Base-by-base conservation (phyloP, 2,113 vertebrate genomes). In the Colossoma macropomum region DNA sequence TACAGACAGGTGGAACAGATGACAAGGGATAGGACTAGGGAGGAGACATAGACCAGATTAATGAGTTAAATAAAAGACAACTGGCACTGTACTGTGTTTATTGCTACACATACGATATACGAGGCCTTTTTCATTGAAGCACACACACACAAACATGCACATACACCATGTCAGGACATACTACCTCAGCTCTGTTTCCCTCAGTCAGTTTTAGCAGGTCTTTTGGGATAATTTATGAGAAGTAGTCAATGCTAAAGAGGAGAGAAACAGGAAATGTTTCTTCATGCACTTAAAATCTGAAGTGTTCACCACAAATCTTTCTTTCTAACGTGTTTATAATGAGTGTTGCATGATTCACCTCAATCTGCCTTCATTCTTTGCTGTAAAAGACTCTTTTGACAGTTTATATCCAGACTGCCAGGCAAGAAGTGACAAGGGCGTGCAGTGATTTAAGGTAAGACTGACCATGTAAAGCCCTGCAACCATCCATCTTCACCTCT, bases 401-500 rank as follows among this genome's bases (percentile, higher is more conserved):
- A 74, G 25, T 80, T 75, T 23, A 62, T 32, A 27, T 52, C 63
- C 25, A 69, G 7, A 34, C 21, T 25, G 8, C 21, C 77, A 71
- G 32, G 4, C 34, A 56, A 71, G 77, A 59, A 2, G 41, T 56
- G 13, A 34, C 16, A 68, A 21, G 32, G 1, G 45, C 34, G 3
- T 38, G 59, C 41, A 15, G 41, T 50, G 69, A 80, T 60, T 60
- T 66, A 54, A 76, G 34, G 25, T 21, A 8, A 32, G 27, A 17
- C 5, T 71, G 72, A 60, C 48, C 68, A 48, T 41, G 27, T 56
- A 30, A 19, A 21, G 21, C 34, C 19, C 34, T 23, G 34, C 19
- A 45, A 15, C 77, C 23, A 59, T 84, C 45, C 59, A 76, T 84
- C 65, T 71, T 60, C 69, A 52, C 23, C 23, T 11, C 75, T 52